phyloP scores from a whole-genome alignment of 1,140 invertebrate genomes.

The Hirudo medicinalis region DNA sequence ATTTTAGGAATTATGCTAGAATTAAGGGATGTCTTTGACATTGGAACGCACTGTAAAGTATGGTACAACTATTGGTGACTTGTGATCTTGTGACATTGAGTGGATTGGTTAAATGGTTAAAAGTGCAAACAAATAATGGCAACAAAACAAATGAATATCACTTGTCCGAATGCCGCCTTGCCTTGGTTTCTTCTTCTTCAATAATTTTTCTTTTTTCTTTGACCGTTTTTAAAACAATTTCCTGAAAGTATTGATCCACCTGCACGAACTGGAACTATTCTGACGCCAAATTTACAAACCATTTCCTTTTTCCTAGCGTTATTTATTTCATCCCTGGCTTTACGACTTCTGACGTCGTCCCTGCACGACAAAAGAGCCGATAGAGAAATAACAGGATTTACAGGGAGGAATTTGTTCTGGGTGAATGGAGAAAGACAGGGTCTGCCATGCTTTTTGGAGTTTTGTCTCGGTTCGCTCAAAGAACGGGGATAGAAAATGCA shows the following conservation, averaged over 20 bases:
- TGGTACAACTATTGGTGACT: too few relatives aligned
- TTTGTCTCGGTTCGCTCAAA: too few relatives aligned
- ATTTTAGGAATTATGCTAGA: too few relatives aligned
- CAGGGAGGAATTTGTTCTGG: not conserved
- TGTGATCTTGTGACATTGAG: too few relatives aligned
- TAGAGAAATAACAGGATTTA: not conserved
- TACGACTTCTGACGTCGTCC: not conserved
- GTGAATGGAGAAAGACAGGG: not conserved
- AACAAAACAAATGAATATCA: not conserved
- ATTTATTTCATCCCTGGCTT: slow-evolving; percentile 7
- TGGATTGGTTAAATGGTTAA: not conserved
- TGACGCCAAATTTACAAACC: not conserved
- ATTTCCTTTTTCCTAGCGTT: slow-evolving; percentile 10
- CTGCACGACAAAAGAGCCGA: not conserved
- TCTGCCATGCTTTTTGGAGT: not conserved
- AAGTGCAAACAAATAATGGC: slow-evolving; percentile 2
- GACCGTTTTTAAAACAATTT: not conserved
- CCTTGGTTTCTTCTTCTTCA: not conserved
- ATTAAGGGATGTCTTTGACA: too few relatives aligned
- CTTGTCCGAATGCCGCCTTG: slow-evolving; percentile 5
- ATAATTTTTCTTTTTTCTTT: slow-evolving; percentile 4
- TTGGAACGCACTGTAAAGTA: too few relatives aligned
- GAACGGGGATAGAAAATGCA: too few relatives aligned
- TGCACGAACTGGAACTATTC: not conserved
- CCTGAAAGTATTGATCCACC: not conserved